Evolutionary conservation across 2,797 vertebrate genomes (phyloP), one percentile per base, ranked within the genome.

Genomic region (Siniperca scherzeri): DNA sequence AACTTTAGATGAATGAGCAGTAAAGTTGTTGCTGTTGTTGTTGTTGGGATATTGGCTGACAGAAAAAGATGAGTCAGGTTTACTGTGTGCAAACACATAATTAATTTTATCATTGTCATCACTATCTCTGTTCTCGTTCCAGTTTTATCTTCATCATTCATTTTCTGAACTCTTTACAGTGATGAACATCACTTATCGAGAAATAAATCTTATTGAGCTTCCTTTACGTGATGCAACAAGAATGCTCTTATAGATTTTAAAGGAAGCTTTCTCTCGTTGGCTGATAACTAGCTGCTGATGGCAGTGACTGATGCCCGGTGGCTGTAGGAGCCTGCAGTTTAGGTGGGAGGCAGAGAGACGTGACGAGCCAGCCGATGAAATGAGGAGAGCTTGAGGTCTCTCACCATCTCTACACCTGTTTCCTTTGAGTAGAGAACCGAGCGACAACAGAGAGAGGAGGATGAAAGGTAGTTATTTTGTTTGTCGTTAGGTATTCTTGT

Each of bases 301-400:
- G 78, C 74, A 62, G 72, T 76, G 82, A 88, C 82, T 70, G 80
- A 85, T 87, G 82, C 77, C 77, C 38, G 52, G 13, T 78, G 81
- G 81, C 76, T 77, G 38, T 8, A 40, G 75, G 62, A 70, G 67
- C 25, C 10, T 1, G 59, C 62, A 74, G 55, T 80, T 80, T 46
- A 83, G 84, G 77, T 74, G 69, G 79, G 84, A 80, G 71, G 61
- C 57, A 12, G 46, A 25, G 38, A 38, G 74, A 82, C 68, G 79
- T 84, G 88, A 85, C 60, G 80, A 80, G 86, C 70, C 70, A 12
- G 38, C 75, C 4, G 36, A 84, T 86, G 66, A 73, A 46, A 48
- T 1, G 67, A 73, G n/a, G 10, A 1, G 21, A 19, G 48, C 55
- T 57, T 0, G 0, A 53, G 42, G 14, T 48, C 50, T 25, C 6